Conservation (phyloP, 2,888 invertebrate genomes). For the Brachylomia viminalis region DNA sequence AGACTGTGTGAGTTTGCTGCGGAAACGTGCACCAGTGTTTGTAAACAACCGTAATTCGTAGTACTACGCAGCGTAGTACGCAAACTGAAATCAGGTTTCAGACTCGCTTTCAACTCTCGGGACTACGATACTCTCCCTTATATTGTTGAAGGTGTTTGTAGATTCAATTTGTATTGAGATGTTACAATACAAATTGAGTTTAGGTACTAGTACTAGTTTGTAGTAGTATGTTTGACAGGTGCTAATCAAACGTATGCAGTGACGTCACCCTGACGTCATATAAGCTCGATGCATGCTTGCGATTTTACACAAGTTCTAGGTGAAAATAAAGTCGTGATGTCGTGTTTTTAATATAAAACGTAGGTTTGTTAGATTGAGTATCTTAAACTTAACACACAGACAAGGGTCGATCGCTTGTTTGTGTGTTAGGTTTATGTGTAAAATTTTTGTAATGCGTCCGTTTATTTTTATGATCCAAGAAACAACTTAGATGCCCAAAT, state of each 20-base stretch:
- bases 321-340: neutral
- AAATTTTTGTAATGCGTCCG: neutral
- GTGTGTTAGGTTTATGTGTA: neutral
- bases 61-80: slow-evolving; percentile 35
- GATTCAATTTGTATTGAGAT: neutral
- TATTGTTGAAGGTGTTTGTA: neutral
- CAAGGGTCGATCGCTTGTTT: neutral
- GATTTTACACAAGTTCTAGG: neutral
- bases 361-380: neutral
- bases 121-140: slow-evolving; percentile 25
- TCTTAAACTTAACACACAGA: neutral
- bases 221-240: too few species aligned
- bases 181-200: neutral
- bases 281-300: too few species aligned
- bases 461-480: neutral
- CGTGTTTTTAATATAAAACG: neutral
- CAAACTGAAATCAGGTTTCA: slow-evolving; percentile 13
- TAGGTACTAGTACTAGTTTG: too few species aligned
- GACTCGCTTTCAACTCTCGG: slow-evolving; percentile 44
- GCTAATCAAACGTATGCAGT: neutral
- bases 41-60: slow-evolving; percentile 46
- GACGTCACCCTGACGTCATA: neutral
- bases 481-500: neutral
- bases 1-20: neutral
- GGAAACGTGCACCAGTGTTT: slow-evolving; percentile 26